phyloP scores from a whole-genome alignment of 92 coral and sea anemone genomes.

The Scolanthus callimorphus region DNA sequence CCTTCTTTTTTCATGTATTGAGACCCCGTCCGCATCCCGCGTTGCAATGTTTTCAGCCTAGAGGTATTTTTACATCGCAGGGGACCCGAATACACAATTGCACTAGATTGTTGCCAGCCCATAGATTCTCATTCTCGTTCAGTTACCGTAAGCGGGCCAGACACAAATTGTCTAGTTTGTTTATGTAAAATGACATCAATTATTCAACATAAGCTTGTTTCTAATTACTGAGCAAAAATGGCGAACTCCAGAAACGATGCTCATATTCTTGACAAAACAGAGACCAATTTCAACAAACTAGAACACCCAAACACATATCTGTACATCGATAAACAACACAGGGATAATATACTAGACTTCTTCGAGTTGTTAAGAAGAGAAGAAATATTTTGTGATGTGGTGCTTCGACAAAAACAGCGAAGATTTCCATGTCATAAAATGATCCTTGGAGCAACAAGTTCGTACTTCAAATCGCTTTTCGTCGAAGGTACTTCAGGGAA shows the following conservation, averaged over 20 bases:
- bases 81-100: too few relatives aligned
- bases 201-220: too few relatives aligned
- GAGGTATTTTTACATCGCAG: too few relatives aligned
- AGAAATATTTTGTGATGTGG: slow-evolving; percentile 69
- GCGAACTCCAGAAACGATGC: background rate
- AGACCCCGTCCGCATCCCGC: too few relatives aligned
- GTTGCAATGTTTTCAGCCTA: too few relatives aligned
- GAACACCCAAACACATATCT: slow-evolving; percentile 38
- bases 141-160: too few relatives aligned
- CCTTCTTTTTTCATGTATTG: too few relatives aligned
- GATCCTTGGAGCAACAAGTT: slow-evolving; percentile 75
- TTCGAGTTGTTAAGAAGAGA: slow-evolving; percentile 59
- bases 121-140: too few relatives aligned
- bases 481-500: slow-evolving; percentile 63
- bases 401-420: slow-evolving; percentile 48
- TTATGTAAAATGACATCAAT: too few relatives aligned
- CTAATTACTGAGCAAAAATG: background rate
- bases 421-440: slow-evolving; percentile 71
- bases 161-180: too few relatives aligned
- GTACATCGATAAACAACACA: slow-evolving; percentile 53
- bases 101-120: too few relatives aligned
- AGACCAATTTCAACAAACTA: slow-evolving; percentile 32
- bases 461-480: slow-evolving; percentile 81
- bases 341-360: slow-evolving; percentile 52
- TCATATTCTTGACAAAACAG: too few relatives aligned